These are phyloP conservation scores for Pollenia amentaria DNA, from an alignment of 2,888 invertebrate species.

Conservation along the genomic window DNA sequence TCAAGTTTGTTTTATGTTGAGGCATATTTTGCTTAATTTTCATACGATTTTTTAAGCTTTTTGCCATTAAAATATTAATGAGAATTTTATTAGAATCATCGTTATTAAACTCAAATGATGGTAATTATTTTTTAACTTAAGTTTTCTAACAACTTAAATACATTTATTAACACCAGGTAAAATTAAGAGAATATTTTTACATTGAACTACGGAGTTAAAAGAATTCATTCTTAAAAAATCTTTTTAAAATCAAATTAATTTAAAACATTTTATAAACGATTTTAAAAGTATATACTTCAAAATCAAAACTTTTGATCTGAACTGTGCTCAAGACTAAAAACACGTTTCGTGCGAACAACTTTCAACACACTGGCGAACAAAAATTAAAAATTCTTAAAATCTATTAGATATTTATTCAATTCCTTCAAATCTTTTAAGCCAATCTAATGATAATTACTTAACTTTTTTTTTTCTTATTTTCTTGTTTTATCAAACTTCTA, in stretches of 20 bases:
- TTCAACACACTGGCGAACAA: too few species aligned
- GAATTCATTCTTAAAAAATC: too few species aligned
- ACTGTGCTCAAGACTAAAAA: too few species aligned
- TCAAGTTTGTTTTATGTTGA: neutral
- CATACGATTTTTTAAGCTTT: neutral
- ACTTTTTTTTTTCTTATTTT: neutral
- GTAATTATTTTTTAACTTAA: neutral
- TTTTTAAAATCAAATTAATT: too few species aligned
- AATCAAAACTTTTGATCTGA: too few species aligned
- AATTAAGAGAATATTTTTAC: neutral
- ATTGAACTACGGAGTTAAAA: too few species aligned
- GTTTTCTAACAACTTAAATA: neutral
- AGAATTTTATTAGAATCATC: slow-evolving; percentile 9
- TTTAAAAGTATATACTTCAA: too few species aligned
- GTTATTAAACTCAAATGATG: slow-evolving; percentile 1
- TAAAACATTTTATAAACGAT: too few species aligned
- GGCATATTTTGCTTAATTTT: too few species aligned
- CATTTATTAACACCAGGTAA: neutral
- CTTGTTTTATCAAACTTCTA: neutral
- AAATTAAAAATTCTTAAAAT: too few species aligned
- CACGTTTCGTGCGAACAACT: too few species aligned
- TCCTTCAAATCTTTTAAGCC: neutral
- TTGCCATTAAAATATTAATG: neutral
- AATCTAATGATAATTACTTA: slow-evolving; percentile 12
- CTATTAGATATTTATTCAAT: neutral